Conservation (phyloP, 2,888 invertebrate species). For the Pseudococcus longispinus region DNA sequence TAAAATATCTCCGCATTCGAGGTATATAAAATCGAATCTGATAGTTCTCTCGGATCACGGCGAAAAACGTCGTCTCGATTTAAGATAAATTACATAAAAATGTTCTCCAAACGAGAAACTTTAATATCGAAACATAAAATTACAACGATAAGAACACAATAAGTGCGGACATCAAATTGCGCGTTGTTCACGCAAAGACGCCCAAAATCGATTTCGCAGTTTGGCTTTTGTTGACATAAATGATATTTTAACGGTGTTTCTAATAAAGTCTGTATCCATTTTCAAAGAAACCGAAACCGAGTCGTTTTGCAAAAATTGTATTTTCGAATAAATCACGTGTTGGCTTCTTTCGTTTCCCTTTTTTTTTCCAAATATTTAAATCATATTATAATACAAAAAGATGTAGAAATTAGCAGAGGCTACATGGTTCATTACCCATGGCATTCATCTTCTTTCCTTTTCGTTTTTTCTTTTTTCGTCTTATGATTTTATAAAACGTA, state of each 20-base stretch:
- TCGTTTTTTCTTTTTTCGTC: background rate
- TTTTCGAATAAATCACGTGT: background rate
- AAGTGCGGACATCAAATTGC: slow-evolving; percentile 2
- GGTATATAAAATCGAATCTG: slow-evolving; percentile 4
- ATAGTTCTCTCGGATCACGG: background rate
- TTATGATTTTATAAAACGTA: background rate
- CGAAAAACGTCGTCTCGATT: slow-evolving; percentile 1
- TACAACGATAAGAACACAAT: slow-evolving; percentile 37
- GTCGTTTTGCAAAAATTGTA: background rate
- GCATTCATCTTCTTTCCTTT: background rate
- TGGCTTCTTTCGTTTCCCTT: background rate
- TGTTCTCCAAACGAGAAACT: background rate
- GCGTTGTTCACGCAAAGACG: slow-evolving; percentile 23
- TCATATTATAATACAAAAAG: background rate
- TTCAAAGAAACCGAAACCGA: background rate
- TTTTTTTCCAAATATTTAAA: background rate
- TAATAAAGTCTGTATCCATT: slow-evolving; percentile 33
- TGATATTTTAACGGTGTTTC: slow-evolving; percentile 39
- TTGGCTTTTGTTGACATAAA: slow-evolving; percentile 40
- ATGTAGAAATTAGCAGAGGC: background rate
- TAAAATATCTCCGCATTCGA: background rate
- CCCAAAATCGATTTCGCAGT: slow-evolving; percentile 20
- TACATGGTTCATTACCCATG: slow-evolving; percentile 4
- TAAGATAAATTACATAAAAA: slow-evolving; percentile 10
- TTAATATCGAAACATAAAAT: slow-evolving; percentile 43